Evolutionary conservation across 2,888 invertebrate species (phyloP).

Genomic region (Noctua comes): DNA sequence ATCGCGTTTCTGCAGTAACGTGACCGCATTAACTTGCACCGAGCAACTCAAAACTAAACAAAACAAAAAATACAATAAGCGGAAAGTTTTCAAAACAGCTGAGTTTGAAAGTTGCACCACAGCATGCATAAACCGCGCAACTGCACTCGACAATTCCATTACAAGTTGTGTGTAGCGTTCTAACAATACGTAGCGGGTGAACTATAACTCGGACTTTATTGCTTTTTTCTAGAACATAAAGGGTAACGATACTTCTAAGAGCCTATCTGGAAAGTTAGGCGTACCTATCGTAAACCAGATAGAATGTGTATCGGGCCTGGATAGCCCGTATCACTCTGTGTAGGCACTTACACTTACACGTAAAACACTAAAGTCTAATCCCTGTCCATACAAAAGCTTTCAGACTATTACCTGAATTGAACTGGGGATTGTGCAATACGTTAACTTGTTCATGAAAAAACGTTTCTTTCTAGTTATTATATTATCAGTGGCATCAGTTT

Average conservation of each 20-base stretch:
- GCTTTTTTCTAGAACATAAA: conserved; percentile 54
- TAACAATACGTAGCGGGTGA: conserved; percentile 54
- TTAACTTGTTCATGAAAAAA: conserved; percentile 22
- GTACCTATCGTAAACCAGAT: conserved; percentile 44
- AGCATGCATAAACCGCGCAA: conserved; percentile 60
- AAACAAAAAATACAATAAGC: conserved; percentile 44
- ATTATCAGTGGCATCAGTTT: not conserved
- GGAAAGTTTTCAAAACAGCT: conserved; percentile 60
- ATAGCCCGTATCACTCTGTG: conserved; percentile 1
- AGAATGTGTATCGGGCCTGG: conserved; percentile 24
- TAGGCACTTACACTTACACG: conserved; percentile 39
- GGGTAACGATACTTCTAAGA: conserved; percentile 40
- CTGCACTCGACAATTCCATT: conserved; percentile 69
- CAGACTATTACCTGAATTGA: conserved; percentile 35
- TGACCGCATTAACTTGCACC: conserved; percentile 53
- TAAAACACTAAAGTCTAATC: conserved; percentile 38
- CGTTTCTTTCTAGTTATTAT: not conserved
- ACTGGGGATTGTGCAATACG: conserved; percentile 22
- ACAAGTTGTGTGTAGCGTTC: conserved; percentile 54
- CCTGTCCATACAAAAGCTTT: conserved; percentile 51
- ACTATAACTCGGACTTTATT: conserved; percentile 62
- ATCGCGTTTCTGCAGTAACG: conserved; percentile 36
- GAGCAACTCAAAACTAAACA: conserved; percentile 43
- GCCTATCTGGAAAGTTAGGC: conserved; percentile 47
- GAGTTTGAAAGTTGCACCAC: conserved; percentile 66